Evolutionary conservation across 2,113 vertebrate species (phyloP), one percentile per base, ranked within the genome.

Genomic region (Gallinago jamesoni): DNA sequence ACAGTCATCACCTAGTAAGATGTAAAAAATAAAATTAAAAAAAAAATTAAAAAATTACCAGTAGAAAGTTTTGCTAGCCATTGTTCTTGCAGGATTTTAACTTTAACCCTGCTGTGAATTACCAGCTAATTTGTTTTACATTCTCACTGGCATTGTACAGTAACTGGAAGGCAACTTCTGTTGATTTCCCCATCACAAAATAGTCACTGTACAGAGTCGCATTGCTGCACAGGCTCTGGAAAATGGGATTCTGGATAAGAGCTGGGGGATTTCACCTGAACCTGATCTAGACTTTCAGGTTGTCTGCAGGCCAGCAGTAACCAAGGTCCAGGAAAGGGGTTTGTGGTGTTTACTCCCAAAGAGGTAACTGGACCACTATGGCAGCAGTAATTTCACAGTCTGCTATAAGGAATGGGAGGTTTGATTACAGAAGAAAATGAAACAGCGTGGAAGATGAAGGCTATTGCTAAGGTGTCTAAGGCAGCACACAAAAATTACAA

Each of bases 171-270:
- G 60, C 33, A 77, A 8, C 6, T 45, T 41, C 14, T 43, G 7
- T 41, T 48, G 10, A 35, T 85, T 69, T 87, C 25, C 31, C 22
- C 2, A 3, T 45, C 31, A 7, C n/a, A 25, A 60, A 55, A n/a
- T 21, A 16, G 11, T 43, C 4, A 1, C 64, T 43, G n/a, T 53
- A 21, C 7, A 4, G 9, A 18, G 25, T 35, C 27, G 3, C 0
- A 0, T 10, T 56, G 78, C 57, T 66, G 50, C 28, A 39, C 24
- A 15, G 60, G 45, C 31, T 76, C 33, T 30, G 35, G 9, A 68
- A 37, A 41, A 41, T 0, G 1, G 4, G 23, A 50, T 56, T 79
- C 15, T 24, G 16, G 19, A 1, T 5, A 27, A 60, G 35, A 28
- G 23, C 6, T 20, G 9, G 4, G 17, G 7, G 33, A 48, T 17